Base-by-base conservation (phyloP, 2,888 invertebrate species). In the Drosophila atroscutellata region DNA sequence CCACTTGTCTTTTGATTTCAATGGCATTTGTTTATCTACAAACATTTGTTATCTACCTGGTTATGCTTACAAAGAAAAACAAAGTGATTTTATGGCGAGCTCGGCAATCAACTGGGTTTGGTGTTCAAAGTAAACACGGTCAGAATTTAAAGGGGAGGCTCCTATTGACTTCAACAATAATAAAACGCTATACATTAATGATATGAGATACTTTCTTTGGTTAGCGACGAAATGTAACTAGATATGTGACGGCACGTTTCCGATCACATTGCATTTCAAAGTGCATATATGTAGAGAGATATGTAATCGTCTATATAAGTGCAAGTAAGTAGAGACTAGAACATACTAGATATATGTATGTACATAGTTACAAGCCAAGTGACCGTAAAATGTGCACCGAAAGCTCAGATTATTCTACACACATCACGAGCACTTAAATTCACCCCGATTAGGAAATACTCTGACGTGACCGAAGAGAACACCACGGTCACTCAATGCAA, bases 391-490 rank as follows among this genome's bases (percentile, higher is more conserved):
- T 47, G 60, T 42, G 70, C 51, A 47, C 49, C 65, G 64, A 64
- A 65, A 63, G 73, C 62, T 55, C 39, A 45, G 37, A 63, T 64
- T 55, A 61, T 77, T 73, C 51, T 34, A 61, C 9, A 69, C 37
- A 55, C 37, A 64, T 72, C 60, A 51, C 61, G 64, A 62, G 61
- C 61, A 77, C 78, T 77, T 74, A 74, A 77, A 55, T 47, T 68
- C 72, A 72, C 57, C 26, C 68, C 74, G 63, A 57, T 61, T 59
- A 58, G 71, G 30, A 57, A 62, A 73, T 73, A 73, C 73, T 59
- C 73, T 73, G 61, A 57, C 60, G 49, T 37, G 42, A 45, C 26
- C 45, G 26, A 58, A 47, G 62, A 57, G 30, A 59, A 45, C 45
- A 50, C 72, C 68, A 67, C 57, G 64, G 64, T 64, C 75, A 61